Percentiles rank a stretch among this genome's conserved stretches.
phyloP scores from a whole-genome alignment of 1,140 invertebrate species.

The Heterodera carotae region DNA sequence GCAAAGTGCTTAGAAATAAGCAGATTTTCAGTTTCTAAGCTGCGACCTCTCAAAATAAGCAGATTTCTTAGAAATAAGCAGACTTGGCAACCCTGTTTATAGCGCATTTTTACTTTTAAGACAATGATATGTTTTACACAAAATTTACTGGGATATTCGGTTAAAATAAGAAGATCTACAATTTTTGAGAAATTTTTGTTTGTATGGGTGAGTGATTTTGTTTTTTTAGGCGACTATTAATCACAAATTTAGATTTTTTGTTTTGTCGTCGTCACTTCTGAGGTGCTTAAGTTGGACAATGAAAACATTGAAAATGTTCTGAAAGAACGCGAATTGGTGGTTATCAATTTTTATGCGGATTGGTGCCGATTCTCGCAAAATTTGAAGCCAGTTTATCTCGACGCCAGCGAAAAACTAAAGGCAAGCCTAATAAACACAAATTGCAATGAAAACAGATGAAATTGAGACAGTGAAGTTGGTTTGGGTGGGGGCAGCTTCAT shows the following conservation, averaged over 20 bases:
- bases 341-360: constrained; percentile 98
- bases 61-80: no score
- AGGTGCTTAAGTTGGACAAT: constrained; percentile 23
- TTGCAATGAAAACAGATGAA: no score
- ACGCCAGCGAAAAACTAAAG: constrained; percentile 76
- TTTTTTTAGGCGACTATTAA: not conserved
- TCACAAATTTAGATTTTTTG: not conserved
- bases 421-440: no score
- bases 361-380: constrained; percentile 84
- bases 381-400: constrained; percentile 72
- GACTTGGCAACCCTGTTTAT: no score
- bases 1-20: no score
- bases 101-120: no score
- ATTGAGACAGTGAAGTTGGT: no score
- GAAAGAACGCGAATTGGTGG: constrained; percentile 76
- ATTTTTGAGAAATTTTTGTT: not conserved
- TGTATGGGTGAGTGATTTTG: not conserved
- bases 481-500: no score
- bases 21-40: no score
- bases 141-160: not conserved
- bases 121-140: not conserved
- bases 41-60: no score
- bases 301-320: constrained; percentile 20
- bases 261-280: not conserved
- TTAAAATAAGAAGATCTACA: not conserved